Evolutionary conservation across 2,888 invertebrate species (phyloP), one percentile per base, ranked within the genome.

Genomic region (Heteropelma amictum): DNA sequence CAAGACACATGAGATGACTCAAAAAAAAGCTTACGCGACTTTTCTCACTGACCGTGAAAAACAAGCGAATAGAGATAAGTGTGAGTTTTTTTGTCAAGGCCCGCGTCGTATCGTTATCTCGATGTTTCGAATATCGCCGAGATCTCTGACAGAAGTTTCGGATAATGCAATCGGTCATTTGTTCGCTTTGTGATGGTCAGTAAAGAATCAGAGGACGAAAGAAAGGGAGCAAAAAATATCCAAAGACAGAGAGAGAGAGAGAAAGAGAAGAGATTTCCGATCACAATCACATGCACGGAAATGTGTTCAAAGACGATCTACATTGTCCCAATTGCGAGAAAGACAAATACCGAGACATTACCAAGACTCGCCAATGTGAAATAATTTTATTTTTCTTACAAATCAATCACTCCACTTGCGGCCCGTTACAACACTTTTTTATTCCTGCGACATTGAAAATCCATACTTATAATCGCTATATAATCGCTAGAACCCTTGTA

Each of bases 131-230:
- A 23, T 35, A 35, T 33, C 60, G 14, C 21, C 33, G 23, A 35
- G 47, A 61, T 47, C 33, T 33, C 33, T 33, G 21, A 8, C 23
- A 21, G 40, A 28, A 42, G 30, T 42, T 65, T 23, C 53, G 65
- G 65, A 65, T 65, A 65, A 65, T n/a, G 53, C 53, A 65, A 65
- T 65, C 70, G 21, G 38, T 45, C 54, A 28, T 26, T 56, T 8
- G 35, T 68, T 63, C 49, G 47, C 45, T 26, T 33, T 47, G 47
- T 40, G 47, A 30, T 47, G 28, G 14, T 38, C 49, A 40, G 6
- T 40, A n/a, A 23, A 38, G n/a, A 19, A 47, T 7, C 1, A 19
- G 30, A 7, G 23, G 12, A 23, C n/a, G 51, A 6, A 3, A 40
- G 38, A 21, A 30, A 60, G 45, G 30, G 21, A 21, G 5, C n/a